Evolutionary conservation across 2,113 vertebrate species (phyloP).

Genomic region (human): GRCh38 chr5:134129001-134129500

Average conservation of each 20-base stretch:
- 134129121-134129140: background rate
- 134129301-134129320: background rate
- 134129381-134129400: background rate
- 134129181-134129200: background rate
- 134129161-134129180: background rate
- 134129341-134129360: background rate
- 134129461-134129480: background rate
- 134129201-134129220: fast-evolving
- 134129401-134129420: background rate
- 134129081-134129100: background rate
- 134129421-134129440: background rate
- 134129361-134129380: background rate
- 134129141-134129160: background rate
- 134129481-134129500: background rate
- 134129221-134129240: no score
- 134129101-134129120: background rate
- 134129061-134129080: background rate
- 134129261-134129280: background rate
- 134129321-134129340: background rate
- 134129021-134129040: background rate
- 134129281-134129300: background rate
- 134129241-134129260: background rate
- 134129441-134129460: background rate
- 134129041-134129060: background rate
- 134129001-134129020: background rate